Percentiles rank a stretch among this genome's conserved stretches.
Evolutionary conservation across 2,797 vertebrate species (phyloP).

Genomic region (Synanceia verrucosa): DNA sequence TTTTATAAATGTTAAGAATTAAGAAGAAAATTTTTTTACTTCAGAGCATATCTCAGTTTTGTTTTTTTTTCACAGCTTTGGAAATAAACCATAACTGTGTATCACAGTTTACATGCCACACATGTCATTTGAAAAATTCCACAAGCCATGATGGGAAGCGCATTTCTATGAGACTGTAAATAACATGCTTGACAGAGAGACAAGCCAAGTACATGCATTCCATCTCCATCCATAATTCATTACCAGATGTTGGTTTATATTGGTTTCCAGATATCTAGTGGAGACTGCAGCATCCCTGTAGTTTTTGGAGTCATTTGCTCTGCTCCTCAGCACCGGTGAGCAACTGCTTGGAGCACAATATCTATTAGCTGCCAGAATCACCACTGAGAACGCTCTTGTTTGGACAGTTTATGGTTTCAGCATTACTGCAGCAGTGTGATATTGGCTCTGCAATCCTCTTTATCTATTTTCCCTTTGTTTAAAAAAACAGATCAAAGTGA

Average conservation of each 20-base stretch:
- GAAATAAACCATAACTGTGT: slow-evolving; percentile 43
- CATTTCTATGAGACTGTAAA: slow-evolving; percentile 65
- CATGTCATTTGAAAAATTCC: slow-evolving; percentile 37
- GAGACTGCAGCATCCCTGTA: slow-evolving; percentile 57
- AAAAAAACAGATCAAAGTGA: slow-evolving; percentile 41
- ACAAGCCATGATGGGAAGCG: slow-evolving; percentile 38
- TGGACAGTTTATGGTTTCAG: slow-evolving; percentile 46
- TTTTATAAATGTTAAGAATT: slow-evolving; percentile 22
- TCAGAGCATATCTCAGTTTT: slow-evolving; percentile 22
- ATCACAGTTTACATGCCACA: slow-evolving; percentile 33
- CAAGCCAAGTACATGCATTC: slow-evolving; percentile 53
- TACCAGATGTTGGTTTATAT: slow-evolving; percentile 71
- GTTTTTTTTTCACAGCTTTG: slow-evolving; percentile 17
- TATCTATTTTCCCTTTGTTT: slow-evolving; percentile 30
- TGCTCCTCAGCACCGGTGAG: slow-evolving; percentile 20
- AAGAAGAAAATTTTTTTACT: not conserved
- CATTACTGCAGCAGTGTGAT: slow-evolving; percentile 19
- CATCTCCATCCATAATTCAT: slow-evolving; percentile 75
- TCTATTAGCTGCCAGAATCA: slow-evolving; percentile 38
- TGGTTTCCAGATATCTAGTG: slow-evolving; percentile 67
- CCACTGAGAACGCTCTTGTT: slow-evolving; percentile 43
- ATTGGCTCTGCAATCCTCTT: slow-evolving; percentile 16
- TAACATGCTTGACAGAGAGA: slow-evolving; percentile 60
- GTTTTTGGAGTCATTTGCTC: slow-evolving; percentile 64
- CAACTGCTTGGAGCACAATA: slow-evolving; percentile 23